These are phyloP conservation scores for Drosophila busckii DNA, from an alignment of 1,140 invertebrate genomes.

Conservation along the genomic window DNA sequence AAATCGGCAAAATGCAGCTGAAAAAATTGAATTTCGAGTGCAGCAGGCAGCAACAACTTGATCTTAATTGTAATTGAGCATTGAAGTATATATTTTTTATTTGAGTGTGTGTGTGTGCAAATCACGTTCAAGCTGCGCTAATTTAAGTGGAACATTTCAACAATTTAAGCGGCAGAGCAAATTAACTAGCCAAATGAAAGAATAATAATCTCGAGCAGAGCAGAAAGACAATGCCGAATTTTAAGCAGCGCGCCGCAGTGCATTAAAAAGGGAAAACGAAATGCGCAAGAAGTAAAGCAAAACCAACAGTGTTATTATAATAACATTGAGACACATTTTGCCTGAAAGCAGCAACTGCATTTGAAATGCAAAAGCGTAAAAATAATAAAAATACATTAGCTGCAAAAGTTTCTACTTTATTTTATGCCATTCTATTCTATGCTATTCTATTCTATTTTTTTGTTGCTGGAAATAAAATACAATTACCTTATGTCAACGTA, in stretches of 20 bases:
- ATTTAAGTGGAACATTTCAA: slow-evolving; percentile 41
- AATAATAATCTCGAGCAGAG: slow-evolving; percentile 42
- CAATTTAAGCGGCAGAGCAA: no score
- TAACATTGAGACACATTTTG: slow-evolving; percentile 48
- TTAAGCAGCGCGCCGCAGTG: slow-evolving; percentile 1
- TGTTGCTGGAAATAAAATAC: slow-evolving; percentile 44
- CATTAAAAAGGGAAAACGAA: slow-evolving; percentile 2
- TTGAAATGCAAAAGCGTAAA: slow-evolving; percentile 70
- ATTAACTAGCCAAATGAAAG: no score
- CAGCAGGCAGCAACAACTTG: slow-evolving; percentile 74
- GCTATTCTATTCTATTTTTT: background rate
- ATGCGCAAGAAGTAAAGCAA: slow-evolving; percentile 36
- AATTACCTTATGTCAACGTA: slow-evolving; percentile 70
- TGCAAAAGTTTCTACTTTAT: slow-evolving; percentile 28
- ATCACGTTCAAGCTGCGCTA: slow-evolving; percentile 42
- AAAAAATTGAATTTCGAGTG: slow-evolving; percentile 74
- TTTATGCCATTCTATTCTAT: background rate
- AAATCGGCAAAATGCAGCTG: slow-evolving; percentile 51
- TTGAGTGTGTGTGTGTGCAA: slow-evolving; percentile 9
- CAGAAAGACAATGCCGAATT: background rate
- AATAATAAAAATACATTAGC: slow-evolving; percentile 77
- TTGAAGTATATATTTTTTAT: slow-evolving; percentile 36
- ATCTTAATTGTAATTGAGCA: slow-evolving; percentile 76
- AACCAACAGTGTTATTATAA: slow-evolving; percentile 50
- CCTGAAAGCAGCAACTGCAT: slow-evolving; percentile 54